These are phyloP conservation scores for Drosophila oshimai DNA, from an alignment of 1,140 invertebrate genomes.

Conservation along the genomic window DNA sequence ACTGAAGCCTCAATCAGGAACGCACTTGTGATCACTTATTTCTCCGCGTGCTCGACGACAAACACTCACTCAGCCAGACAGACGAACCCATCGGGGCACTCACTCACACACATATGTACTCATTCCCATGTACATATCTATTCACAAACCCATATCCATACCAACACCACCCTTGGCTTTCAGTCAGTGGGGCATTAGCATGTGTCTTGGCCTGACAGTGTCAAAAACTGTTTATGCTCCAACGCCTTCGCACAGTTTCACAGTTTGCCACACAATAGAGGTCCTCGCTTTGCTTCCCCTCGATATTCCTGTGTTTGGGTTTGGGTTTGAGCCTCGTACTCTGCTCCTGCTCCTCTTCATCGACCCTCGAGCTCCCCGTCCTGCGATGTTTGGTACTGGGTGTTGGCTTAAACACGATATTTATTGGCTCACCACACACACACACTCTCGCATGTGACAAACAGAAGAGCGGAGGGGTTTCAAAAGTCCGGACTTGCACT, in stretches of 20 bases:
- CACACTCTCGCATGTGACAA: neutral
- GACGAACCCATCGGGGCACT: neutral
- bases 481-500: neutral
- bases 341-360: neutral
- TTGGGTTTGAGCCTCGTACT: too few species aligned
- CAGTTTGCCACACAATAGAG: conserved; percentile 69
- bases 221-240: conserved; percentile 78
- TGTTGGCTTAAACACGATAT: conserved; percentile 79
- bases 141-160: neutral
- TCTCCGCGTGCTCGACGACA: neutral
- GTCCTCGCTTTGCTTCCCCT: neutral
- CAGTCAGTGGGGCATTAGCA: conserved; percentile 59
- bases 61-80: neutral
- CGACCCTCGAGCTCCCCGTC: neutral
- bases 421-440: conserved; percentile 69
- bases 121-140: neutral
- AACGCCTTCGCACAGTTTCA: conserved; percentile 73
- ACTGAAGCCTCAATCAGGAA: neutral
- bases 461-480: neutral
- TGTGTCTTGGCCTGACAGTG: conserved; percentile 76
- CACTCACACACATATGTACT: neutral
- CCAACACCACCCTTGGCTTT: neutral
- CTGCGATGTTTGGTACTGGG: conserved; percentile 59
- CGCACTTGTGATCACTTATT: conserved; percentile 19
- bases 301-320: too few species aligned